Evolutionary conservation across 2,888 invertebrate species (phyloP).

Genomic region (Drosophila mimica): DNA sequence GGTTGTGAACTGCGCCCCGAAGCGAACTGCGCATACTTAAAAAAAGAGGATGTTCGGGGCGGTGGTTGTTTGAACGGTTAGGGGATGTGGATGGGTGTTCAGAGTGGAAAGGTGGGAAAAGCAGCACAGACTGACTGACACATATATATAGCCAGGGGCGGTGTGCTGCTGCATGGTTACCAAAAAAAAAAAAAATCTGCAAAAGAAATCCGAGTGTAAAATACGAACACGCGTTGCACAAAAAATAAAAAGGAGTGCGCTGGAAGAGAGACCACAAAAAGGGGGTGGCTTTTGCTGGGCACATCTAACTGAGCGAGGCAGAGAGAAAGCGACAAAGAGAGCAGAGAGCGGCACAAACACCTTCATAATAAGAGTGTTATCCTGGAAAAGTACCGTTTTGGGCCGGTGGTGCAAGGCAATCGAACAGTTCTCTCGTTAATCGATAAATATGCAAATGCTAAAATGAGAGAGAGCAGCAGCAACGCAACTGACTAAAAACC

Average conservation of each 20-base stretch:
- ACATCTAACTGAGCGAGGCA: background rate
- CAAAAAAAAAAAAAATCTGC: conserved; percentile 53
- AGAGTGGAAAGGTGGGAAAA: background rate
- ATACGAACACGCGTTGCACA: conserved; percentile 25
- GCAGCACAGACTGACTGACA: conserved; percentile 52
- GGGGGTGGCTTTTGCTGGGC: conserved; percentile 35
- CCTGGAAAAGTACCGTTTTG: conserved; percentile 49
- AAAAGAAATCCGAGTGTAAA: conserved; percentile 31
- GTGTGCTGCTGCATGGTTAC: conserved; percentile 60
- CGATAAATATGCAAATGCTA: conserved; percentile 32
- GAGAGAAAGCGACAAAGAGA: conserved; percentile 18
- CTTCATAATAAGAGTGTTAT: conserved; percentile 31
- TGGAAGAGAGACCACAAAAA: conserved; percentile 18
- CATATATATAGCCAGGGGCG: conserved; percentile 62
- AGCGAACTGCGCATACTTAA: conserved; percentile 44
- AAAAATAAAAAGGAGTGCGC: conserved; percentile 26
- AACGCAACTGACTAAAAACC: conserved; percentile 30
- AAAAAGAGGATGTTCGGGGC: conserved; percentile 18
- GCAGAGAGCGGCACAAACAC: conserved; percentile 36
- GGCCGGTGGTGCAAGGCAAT: conserved; percentile 26
- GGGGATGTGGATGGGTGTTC: conserved; percentile 11
- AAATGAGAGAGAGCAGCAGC: conserved; percentile 10
- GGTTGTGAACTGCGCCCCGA: conserved; percentile 32
- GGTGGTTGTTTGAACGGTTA: conserved; percentile 44
- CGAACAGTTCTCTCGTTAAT: conserved; percentile 29